A percentile compares a stretch with the other conserved stretches of the same genome.
These are phyloP conservation scores for Gymnocypris eckloni DNA, from an alignment of 2,797 vertebrate species.

Conservation along the genomic window DNA sequence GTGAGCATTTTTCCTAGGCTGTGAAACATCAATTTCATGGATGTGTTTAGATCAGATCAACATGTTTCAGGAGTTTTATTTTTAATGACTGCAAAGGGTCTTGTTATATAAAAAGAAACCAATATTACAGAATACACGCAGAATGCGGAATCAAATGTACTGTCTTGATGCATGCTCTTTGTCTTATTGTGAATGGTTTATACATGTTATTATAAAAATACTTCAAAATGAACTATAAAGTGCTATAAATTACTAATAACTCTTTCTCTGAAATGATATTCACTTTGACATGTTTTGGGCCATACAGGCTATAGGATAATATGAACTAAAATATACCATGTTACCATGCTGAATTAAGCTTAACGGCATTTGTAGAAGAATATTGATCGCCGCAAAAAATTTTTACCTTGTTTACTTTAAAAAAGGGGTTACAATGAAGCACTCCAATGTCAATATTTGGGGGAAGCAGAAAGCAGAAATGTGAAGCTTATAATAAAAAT, in stretches of 20 bases:
- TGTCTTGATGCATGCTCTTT: background rate
- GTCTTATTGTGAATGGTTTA: background rate
- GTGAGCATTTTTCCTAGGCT: constrained; percentile 13
- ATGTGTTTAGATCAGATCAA: constrained; percentile 32
- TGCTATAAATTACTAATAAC: background rate
- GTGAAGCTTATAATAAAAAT: background rate
- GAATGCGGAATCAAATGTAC: constrained; percentile 22
- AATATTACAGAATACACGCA: constrained; percentile 2
- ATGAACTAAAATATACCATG: background rate
- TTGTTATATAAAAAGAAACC: constrained; percentile 15
- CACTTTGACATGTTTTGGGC: background rate
- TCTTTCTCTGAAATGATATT: background rate
- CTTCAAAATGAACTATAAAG: background rate
- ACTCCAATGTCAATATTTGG: background rate
- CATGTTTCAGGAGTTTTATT: constrained; percentile 25
- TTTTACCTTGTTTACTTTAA: background rate
- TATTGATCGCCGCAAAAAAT: background rate
- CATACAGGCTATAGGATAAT: background rate
- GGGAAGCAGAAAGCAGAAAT: background rate
- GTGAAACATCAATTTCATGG: constrained; percentile 31
- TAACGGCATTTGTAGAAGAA: background rate
- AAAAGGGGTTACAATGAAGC: background rate
- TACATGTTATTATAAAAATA: background rate
- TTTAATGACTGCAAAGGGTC: constrained; percentile 18
- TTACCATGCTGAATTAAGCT: background rate